These are phyloP conservation scores for Armadillidium nasatum DNA, from an alignment of 1,140 invertebrate genomes.

Conservation along the genomic window DNA sequence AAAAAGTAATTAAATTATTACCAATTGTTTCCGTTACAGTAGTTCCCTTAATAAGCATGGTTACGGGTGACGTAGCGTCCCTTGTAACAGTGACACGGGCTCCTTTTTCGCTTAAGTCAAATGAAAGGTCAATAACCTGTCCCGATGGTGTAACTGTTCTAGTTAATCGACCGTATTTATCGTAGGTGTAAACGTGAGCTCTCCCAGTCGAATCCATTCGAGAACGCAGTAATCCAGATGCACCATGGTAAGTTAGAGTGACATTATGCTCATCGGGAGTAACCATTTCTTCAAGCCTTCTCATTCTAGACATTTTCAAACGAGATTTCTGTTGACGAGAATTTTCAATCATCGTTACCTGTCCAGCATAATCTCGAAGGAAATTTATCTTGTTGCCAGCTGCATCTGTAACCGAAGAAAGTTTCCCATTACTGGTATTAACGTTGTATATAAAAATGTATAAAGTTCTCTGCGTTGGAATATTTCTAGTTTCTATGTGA, in stretches of 20 bases:
- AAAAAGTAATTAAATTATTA: slow-evolving; percentile 10
- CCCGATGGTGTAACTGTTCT: slow-evolving; percentile 88
- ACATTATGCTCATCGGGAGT: slow-evolving; percentile 43
- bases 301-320: slow-evolving; percentile 64
- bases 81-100: slow-evolving; percentile 77
- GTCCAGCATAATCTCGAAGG: slow-evolving; percentile 67
- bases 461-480: slow-evolving; percentile 82
- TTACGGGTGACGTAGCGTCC: slow-evolving; percentile 72
- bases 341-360: slow-evolving; percentile 59
- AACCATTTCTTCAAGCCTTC: slow-evolving; percentile 56
- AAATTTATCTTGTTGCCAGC: slow-evolving; percentile 89
- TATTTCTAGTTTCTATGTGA: slow-evolving; percentile 85
- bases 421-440: slow-evolving; percentile 90
- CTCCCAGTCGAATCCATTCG: slow-evolving; percentile 84
- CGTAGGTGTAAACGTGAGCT: slow-evolving; percentile 90
- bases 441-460: slow-evolving; percentile 94
- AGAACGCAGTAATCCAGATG: slow-evolving; percentile 78
- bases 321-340: slow-evolving; percentile 88
- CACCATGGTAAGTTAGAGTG: slow-evolving; percentile 83
- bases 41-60: slow-evolving; percentile 80
- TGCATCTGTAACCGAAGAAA: slow-evolving; percentile 85
- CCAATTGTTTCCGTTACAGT: slow-evolving; percentile 59
- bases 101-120: slow-evolving; percentile 81
- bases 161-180: slow-evolving; percentile 85
- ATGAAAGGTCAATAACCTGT: slow-evolving; percentile 74